A percentile compares a stretch with the other conserved stretches of the same genome.
Evolutionary conservation across 2,797 vertebrate genomes (phyloP).

Genomic region (Buphagus erythrorhynchus): DNA sequence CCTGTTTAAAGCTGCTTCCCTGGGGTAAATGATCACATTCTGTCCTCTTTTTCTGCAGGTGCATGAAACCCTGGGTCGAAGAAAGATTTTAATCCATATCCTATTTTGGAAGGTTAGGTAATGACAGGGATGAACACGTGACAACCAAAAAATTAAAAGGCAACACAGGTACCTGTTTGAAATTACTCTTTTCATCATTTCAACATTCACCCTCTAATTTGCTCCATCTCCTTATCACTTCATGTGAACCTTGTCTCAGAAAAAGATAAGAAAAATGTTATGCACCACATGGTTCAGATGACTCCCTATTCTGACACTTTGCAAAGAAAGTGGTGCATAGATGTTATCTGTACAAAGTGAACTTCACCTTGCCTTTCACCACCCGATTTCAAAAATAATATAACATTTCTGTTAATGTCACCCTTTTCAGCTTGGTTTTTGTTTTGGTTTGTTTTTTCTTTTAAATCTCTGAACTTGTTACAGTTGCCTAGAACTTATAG

Average conservation of each 20-base stretch:
- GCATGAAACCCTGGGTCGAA: not conserved
- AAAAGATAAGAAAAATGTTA: not conserved
- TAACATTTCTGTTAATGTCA: not conserved
- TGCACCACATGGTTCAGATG: not conserved
- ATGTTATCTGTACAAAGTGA: not conserved
- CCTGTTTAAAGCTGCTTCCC: not conserved
- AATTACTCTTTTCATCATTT: not conserved
- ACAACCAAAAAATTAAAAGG: not conserved
- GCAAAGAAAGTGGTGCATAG: not conserved
- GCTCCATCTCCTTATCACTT: not conserved
- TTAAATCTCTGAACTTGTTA: not conserved
- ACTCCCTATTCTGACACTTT: not conserved
- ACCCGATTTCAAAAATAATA: not conserved
- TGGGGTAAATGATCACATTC: not conserved
- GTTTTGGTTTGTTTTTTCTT: not conserved
- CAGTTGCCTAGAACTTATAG: not conserved
- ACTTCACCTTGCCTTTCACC: not conserved
- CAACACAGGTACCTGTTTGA: not conserved
- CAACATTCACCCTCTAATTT: not conserved
- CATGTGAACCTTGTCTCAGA: not conserved
- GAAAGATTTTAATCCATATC: not conserved
- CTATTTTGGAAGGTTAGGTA: not conserved
- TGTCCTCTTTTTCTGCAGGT: not conserved
- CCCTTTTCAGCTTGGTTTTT: not conserved
- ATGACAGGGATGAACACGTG: accelerated